Conservation (phyloP, 2,113 vertebrate genomes). For the human (Homo sapiens) region DNA sequence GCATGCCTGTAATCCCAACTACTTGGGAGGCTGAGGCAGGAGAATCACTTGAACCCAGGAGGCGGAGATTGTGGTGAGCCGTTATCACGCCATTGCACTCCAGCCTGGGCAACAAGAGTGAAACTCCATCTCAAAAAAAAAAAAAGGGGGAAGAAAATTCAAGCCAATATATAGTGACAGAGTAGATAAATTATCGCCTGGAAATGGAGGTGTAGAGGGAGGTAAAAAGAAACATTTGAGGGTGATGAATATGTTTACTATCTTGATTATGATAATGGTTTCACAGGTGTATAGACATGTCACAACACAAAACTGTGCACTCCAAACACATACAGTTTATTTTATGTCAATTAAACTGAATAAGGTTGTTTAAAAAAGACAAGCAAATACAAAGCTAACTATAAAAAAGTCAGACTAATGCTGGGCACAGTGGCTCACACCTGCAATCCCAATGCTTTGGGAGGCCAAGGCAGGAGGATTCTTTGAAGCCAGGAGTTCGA, state of each 20-base stretch:
- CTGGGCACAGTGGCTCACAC: no score
- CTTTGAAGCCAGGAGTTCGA: no score
- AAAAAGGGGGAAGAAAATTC: no score
- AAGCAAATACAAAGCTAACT: not conserved
- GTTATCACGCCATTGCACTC: no score
- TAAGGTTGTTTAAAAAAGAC: not conserved
- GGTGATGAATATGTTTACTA: not conserved
- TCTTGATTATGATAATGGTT: not conserved
- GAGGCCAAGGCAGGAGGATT: no score
- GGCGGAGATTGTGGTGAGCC: no score
- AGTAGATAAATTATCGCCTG: not conserved
- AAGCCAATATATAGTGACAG: not conserved
- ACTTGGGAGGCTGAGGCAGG: no score
- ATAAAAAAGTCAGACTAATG: not conserved
- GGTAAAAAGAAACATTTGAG: not conserved
- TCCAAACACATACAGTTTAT: not conserved
- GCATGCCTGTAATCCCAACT: no score
- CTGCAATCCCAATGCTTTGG: no score
- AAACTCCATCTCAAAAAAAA: no score
- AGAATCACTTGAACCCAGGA: no score
- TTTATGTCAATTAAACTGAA: not conserved
- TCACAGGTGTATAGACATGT: not conserved
- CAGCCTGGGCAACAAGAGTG: no score
- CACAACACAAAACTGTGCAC: not conserved
- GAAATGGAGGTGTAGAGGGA: not conserved